Percentiles rank a stretch among this genome's conserved stretches.
Evolutionary conservation across 2,797 vertebrate genomes (phyloP).

Genomic region (Toxotes lorentzi): DNA sequence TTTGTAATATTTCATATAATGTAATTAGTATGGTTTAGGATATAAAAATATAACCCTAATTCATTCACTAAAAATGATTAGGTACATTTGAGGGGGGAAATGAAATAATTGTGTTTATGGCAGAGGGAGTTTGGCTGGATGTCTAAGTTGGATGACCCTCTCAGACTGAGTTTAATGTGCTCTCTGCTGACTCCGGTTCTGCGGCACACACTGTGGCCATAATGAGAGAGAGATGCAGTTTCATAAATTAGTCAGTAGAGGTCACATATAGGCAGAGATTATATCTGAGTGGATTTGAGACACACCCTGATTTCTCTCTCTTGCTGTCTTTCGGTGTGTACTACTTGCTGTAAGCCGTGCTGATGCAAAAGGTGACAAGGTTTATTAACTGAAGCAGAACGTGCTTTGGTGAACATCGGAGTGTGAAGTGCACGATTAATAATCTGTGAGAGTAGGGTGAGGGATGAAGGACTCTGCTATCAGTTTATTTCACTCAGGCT

Average conservation of each 20-base stretch:
- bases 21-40: constrained; percentile 23
- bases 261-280: constrained; percentile 60
- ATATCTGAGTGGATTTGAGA: constrained; percentile 38
- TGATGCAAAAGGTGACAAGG: constrained; percentile 40
- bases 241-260: constrained; percentile 71
- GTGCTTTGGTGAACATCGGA: neutral
- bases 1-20: constrained; percentile 17
- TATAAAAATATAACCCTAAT: constrained; percentile 18
- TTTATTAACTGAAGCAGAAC: constrained; percentile 40
- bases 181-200: constrained; percentile 43
- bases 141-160: constrained; percentile 17
- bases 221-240: constrained; percentile 61
- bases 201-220: constrained; percentile 29
- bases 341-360: neutral
- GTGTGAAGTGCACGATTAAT: constrained; percentile 52
- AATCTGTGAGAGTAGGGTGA: constrained; percentile 28
- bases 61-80: constrained; percentile 20
- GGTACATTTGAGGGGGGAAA: constrained; percentile 31
- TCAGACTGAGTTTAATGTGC: constrained; percentile 13
- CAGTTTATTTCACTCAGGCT: constrained; percentile 8
- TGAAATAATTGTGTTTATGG: constrained; percentile 38
- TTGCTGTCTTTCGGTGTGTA: constrained; percentile 3
- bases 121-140: constrained; percentile 34
- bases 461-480: constrained; percentile 47
- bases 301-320: constrained; percentile 66